phyloP scores from a whole-genome alignment of 2,888 invertebrate genomes.

The Andricus curvator region DNA sequence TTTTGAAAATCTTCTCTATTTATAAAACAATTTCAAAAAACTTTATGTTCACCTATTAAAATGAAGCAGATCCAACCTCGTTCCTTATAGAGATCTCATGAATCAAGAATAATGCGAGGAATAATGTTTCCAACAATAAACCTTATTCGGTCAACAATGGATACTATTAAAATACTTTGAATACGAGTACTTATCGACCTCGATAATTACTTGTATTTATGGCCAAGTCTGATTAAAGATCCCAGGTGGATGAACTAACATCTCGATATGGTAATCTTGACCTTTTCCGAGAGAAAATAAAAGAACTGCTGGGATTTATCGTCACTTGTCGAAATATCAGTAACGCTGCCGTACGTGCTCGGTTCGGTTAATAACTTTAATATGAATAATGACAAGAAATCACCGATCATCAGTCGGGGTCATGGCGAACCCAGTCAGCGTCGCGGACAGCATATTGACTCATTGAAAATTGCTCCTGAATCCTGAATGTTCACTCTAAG shows the following conservation, averaged over 20 bases:
- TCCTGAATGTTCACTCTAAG: background rate
- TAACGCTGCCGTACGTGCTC: background rate
- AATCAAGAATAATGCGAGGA: background rate
- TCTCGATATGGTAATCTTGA: slow-evolving; percentile 4
- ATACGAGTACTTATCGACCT: background rate
- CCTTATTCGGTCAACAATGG: background rate
- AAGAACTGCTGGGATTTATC: background rate
- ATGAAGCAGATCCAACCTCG: background rate
- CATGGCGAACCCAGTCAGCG: slow-evolving; percentile 2
- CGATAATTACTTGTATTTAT: background rate
- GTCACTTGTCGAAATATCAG: slow-evolving; percentile 21
- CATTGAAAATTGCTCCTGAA: slow-evolving; percentile 26
- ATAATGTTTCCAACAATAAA: background rate
- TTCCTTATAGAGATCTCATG: background rate
- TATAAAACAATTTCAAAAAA: background rate
- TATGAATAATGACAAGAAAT: slow-evolving; percentile 26
- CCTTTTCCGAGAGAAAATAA: background rate
- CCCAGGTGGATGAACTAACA: background rate
- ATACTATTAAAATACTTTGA: background rate
- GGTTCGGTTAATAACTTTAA: slow-evolving; percentile 25
- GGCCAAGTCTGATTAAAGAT: background rate
- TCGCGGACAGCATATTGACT: slow-evolving; percentile 19
- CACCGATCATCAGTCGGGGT: slow-evolving; percentile 20
- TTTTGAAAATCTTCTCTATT: background rate
- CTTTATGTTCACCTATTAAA: background rate